Conservation (phyloP, 2,113 vertebrate species). For the Dryoscopus gambensis region DNA sequence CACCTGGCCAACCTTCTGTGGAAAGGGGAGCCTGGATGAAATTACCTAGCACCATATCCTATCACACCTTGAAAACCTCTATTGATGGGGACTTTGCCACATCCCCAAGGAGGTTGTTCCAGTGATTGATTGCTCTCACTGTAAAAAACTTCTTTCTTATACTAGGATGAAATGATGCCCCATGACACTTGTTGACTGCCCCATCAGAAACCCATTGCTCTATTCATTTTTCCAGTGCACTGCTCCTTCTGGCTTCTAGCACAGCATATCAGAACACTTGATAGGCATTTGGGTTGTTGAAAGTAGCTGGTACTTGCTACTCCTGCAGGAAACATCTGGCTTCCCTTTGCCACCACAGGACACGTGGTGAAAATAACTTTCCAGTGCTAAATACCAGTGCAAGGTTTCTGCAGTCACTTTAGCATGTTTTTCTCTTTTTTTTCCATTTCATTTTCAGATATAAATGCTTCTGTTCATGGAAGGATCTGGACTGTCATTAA, state of each 20-base stretch:
- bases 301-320: not conserved
- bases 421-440: not conserved
- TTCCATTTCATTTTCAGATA: not conserved
- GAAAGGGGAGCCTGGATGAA: not conserved
- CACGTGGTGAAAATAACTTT: not conserved
- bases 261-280: not conserved
- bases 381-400: rapidly evolving
- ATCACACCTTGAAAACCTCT: not conserved
- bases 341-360: not conserved
- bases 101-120: not conserved
- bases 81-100: not conserved
- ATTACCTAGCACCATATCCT: not conserved
- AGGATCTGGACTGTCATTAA: not conserved
- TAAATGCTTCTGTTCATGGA: not conserved
- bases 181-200: not conserved
- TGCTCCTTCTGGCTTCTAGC: not conserved
- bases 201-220: not conserved
- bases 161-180: not conserved
- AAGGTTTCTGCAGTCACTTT: not conserved
- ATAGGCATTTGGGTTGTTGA: not conserved
- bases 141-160: not conserved
- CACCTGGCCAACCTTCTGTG: not conserved
- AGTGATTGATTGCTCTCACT: not conserved
- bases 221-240: not conserved
- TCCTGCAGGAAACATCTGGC: not conserved